Conservation (phyloP, 2,888 invertebrate species). For the Idaea aversata region DNA sequence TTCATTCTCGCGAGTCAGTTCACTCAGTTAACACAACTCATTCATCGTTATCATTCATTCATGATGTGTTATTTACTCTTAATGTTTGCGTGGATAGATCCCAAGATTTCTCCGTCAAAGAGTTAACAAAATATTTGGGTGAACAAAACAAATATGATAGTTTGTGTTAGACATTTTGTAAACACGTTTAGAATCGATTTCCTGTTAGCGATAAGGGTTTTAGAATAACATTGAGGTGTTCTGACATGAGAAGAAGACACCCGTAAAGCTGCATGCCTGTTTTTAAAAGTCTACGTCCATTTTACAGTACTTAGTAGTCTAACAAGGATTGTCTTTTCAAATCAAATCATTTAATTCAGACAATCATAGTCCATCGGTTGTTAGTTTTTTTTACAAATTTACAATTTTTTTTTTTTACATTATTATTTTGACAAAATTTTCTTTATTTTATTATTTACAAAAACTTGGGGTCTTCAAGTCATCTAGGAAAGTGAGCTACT, state of each 20-base stretch:
- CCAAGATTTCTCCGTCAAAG: conserved; percentile 1
- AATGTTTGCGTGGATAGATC: conserved; percentile 35
- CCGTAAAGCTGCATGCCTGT: background rate
- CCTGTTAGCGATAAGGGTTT: conserved; percentile 54
- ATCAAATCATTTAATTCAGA: no score
- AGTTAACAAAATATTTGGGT: conserved; percentile 1
- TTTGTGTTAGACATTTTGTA: conserved; percentile 3
- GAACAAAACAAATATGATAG: conserved; percentile 1
- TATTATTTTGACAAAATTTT: no score
- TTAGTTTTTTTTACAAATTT: no score
- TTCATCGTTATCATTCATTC: conserved; percentile 32
- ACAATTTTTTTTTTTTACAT: no score
- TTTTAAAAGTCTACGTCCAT: no score
- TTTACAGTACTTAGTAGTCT: no score
- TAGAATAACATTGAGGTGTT: background rate
- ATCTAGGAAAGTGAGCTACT: no score
- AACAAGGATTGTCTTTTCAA: no score
- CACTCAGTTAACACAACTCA: background rate
- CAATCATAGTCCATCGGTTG: no score
- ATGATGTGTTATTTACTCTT: conserved; percentile 36
- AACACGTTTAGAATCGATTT: conserved; percentile 46
- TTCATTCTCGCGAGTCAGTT: background rate
- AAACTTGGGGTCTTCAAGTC: no score
- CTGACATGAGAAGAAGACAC: background rate
- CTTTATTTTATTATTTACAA: no score